Percentiles rank a stretch among this genome's conserved stretches.
phyloP scores from a whole-genome alignment of 2,888 invertebrate species.

The Odontothrips loti region DNA sequence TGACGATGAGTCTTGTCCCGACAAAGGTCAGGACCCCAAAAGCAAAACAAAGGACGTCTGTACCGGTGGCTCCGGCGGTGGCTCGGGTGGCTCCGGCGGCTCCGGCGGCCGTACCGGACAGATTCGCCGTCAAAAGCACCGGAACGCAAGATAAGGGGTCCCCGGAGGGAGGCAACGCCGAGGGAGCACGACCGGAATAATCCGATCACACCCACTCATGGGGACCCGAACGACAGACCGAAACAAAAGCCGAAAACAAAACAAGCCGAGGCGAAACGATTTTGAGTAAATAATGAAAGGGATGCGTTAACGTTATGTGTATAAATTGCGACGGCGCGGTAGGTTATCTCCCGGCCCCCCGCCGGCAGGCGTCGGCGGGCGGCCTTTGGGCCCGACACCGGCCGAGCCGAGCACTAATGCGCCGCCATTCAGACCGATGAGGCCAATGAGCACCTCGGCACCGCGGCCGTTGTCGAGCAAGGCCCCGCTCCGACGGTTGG shows the following conservation, averaged over 20 bases:
- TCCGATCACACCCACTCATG: conserved; percentile 8
- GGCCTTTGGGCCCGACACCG: no score
- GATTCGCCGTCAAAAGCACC: not conserved
- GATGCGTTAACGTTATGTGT: not conserved
- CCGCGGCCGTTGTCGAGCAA: no score
- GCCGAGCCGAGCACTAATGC: no score
- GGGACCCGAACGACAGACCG: not conserved
- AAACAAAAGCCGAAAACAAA: not conserved
- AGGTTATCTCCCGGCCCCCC: not conserved
- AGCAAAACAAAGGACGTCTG: not conserved
- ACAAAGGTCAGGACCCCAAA: not conserved
- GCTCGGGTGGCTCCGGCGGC: not conserved
- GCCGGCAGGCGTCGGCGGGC: no score
- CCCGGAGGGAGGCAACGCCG: not conserved
- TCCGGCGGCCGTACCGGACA: not conserved
- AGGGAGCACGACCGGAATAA: not conserved
- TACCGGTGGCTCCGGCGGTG: not conserved
- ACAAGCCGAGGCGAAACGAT: conserved; percentile 6
- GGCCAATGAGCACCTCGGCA: no score
- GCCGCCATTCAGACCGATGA: no score
- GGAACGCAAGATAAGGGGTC: not conserved
- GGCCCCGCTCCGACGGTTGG: no score
- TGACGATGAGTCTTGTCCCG: not conserved
- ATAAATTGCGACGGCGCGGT: not conserved
- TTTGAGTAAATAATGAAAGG: not conserved